Evolutionary conservation across 2,888 invertebrate species (phyloP), one percentile per base, ranked within the genome.

Genomic region (Ptilodon capucinus): DNA sequence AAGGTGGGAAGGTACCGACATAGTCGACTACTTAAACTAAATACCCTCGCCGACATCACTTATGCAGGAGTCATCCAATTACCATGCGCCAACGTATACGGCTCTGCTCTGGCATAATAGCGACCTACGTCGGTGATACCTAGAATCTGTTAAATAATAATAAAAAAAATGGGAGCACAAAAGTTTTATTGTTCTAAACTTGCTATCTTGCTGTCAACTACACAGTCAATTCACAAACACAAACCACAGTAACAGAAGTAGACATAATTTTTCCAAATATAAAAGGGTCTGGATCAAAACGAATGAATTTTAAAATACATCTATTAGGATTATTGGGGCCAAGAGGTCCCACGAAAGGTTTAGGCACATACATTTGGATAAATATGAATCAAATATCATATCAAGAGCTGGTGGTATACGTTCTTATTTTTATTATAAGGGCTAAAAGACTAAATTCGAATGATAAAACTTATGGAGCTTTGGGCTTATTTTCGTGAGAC

Each of bases 1-100:
- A 42, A 43, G 47, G 46, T 46, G 48, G 40, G 38, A 36, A 44
- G 13, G 32, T 19, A 38, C 36, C 42, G 39, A 23, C 40, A n/a
- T 25, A 40, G 16, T 17, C 48, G 57, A 47, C 50, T 51, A 44
- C 53, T 44, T 51, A 54, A 60, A 56, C 48, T 60, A 56, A 45
- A 39, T 54, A 42, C 44, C 40, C 47, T 40, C 55, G n/a, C 50
- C 50, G 46, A 51, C 60, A 65, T 72, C 66, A 70, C 60, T 68
- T 74, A 76, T 76, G 74, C 68, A 72, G 57, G 64, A 64, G 64
- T 68, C 62, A 67, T 68, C 68, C 67, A 75, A 78, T 75, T 76
- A 77, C 60, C 51, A 48, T 54, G 58, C 64, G 60, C 51, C 54
- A 36, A 54, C 61, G 51, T 51, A 51, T 19, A n/a, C 19, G 35